Evolutionary conservation across 2,888 invertebrate genomes (phyloP), one percentile per base, ranked within the genome.

Genomic region (Venustoraphidia nigricollis): DNA sequence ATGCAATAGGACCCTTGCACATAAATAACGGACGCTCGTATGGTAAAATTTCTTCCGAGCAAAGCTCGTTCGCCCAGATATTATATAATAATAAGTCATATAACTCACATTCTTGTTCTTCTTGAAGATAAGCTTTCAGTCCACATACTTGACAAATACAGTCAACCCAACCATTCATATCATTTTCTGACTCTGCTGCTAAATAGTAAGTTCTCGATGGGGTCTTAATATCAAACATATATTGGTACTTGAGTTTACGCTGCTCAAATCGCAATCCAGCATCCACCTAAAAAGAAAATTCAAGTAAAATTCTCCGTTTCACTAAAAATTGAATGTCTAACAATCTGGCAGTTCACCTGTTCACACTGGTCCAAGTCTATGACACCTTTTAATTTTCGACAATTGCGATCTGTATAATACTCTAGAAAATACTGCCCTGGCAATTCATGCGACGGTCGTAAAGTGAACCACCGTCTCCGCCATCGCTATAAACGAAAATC

Each of bases 311-410:
- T 27, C 6, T 6, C 27, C 6, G 27, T 27, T 27, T 27, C 27
- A 27, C 17, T 17, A 3, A 3, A 17, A n/a, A 27, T 27, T 41
- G 51, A 10, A 39, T 35, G 46, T 36, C 42, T 40, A 8, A 49
- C n/a, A 44, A 45, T 34, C 14, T 50, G 39, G 9, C 42, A 45
- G 60, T 59, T 58, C 68, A 91, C 90, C 76, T 95, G 93, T 70
- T 94, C 93, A 68, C 95, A 95, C 65, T 92, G 86, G 72, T 94
- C 94, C 61, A 96, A 75, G 74, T 95, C 88, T 60, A 96, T 91
- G 52, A 81, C 79, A 60, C 91, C 91, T 71, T 92, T 91, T 56
- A 85, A 72, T 61, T 89, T 87, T 58, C 86, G 78, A 65, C 86
- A 83, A 62, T 83, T 81, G 59, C 81, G 77, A 66, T 94, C 93